A percentile compares a stretch with the other conserved stretches of the same genome.
These are phyloP conservation scores for Eupithecia centaureata DNA, from an alignment of 2,888 invertebrate genomes.

Conservation along the genomic window DNA sequence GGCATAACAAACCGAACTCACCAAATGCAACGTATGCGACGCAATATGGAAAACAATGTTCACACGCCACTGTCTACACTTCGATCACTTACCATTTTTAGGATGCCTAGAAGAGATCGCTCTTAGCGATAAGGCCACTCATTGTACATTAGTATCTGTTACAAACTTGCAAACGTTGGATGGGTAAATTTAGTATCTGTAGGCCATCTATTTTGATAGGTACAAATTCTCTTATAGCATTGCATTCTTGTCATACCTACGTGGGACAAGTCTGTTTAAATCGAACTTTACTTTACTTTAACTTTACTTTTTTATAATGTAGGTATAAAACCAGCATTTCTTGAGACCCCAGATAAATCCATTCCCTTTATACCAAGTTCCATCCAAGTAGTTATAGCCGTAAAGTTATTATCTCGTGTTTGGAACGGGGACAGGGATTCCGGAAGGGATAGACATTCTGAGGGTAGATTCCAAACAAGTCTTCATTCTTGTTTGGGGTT, in stretches of 20 bases:
- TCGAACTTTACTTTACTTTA: not conserved
- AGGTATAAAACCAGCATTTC: not conserved
- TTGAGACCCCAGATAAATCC: not conserved
- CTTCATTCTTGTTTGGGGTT: slow-evolving; percentile 21
- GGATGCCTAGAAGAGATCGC: no score
- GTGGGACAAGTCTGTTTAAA: not conserved
- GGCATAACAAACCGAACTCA: no score
- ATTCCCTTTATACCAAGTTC: not conserved
- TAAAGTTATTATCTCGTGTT: slow-evolving; percentile 20
- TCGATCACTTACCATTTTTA: no score
- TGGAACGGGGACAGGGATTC: slow-evolving; percentile 11
- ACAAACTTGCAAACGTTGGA: no score
- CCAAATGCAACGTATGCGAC: no score
- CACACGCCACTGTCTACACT: no score
- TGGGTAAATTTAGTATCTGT: no score
- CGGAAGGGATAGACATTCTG: slow-evolving; percentile 27
- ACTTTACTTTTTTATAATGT: no score
- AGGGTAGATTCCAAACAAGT: slow-evolving; percentile 30
- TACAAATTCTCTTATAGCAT: not conserved
- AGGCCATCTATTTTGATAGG: not conserved
- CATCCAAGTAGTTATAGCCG: slow-evolving; percentile 12
- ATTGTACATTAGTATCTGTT: no score
- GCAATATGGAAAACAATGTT: no score
- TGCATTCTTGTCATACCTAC: not conserved
- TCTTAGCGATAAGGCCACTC: no score